Evolutionary conservation across 2,797 vertebrate genomes (phyloP).

Genomic region (Hippopotamyrus pictus): DNA sequence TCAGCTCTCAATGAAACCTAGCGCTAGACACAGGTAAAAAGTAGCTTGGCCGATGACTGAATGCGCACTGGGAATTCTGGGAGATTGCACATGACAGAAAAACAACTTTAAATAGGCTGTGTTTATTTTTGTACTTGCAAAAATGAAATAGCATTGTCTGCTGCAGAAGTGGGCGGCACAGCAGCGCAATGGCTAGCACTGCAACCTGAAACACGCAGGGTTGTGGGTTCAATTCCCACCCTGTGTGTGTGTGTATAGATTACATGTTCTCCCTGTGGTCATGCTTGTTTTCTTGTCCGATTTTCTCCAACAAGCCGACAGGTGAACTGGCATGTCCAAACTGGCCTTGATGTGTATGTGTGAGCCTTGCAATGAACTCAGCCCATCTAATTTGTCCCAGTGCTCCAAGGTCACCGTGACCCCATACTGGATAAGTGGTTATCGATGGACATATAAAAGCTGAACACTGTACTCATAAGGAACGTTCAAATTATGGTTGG

Average conservation of each 20-base stretch:
- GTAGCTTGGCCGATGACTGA: not conserved
- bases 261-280: not conserved
- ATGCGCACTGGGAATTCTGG: conserved; percentile 3
- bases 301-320: not conserved
- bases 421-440: not conserved
- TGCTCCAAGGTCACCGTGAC: not conserved
- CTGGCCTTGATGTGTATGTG: not conserved
- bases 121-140: conserved; percentile 3
- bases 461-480: not conserved
- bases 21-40: not conserved
- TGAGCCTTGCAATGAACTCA: not conserved
- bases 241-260: not conserved
- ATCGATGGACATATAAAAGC: not conserved
- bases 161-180: not conserved
- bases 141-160: not conserved
- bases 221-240: not conserved
- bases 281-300: not conserved
- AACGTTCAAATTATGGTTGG: not conserved
- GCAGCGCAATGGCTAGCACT: not conserved
- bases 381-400: not conserved
- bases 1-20: not conserved
- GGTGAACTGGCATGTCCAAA: not conserved
- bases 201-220: not conserved
- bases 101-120: not conserved
- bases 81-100: conserved; percentile 7